Conservation (phyloP, 2,113 vertebrate species). For the Saimiri boliviensis region DNA sequence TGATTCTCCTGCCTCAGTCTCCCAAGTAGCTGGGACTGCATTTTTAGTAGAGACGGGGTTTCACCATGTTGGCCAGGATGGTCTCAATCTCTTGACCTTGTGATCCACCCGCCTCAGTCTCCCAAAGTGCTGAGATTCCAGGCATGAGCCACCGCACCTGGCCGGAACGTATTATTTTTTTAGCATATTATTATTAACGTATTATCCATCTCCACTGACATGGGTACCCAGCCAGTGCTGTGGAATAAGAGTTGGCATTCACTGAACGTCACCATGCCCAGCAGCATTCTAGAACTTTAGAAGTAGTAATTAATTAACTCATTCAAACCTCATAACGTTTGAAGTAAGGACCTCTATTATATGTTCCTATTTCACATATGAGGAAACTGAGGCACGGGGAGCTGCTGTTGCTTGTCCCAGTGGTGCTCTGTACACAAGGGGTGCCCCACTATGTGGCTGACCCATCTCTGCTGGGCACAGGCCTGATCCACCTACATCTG, state of each 20-base stretch:
- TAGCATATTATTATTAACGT: too few relatives aligned
- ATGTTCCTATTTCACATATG: neutral
- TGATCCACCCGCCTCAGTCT: too few relatives aligned
- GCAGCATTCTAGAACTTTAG: neutral
- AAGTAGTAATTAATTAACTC: neutral
- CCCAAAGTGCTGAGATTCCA: too few relatives aligned
- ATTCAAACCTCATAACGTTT: neutral
- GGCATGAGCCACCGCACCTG: too few relatives aligned
- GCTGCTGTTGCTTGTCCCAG: neutral
- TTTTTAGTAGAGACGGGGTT: too few relatives aligned
- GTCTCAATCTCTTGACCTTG: too few relatives aligned
- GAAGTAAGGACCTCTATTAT: neutral
- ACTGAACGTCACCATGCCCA: neutral
- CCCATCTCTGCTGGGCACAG: neutral
- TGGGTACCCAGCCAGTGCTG: neutral
- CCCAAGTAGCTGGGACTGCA: too few relatives aligned
- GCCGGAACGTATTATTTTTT: neutral
- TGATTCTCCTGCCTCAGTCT: too few relatives aligned
- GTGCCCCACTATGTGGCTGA: neutral
- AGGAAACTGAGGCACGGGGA: neutral
- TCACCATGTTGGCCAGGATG: too few relatives aligned
- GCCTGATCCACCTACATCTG: neutral
- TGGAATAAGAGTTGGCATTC: neutral
- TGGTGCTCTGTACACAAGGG: accelerated
- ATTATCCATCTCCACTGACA: neutral